Evolutionary conservation across 2,888 invertebrate genomes (phyloP).

Genomic region (Mythimna lalbum): DNA sequence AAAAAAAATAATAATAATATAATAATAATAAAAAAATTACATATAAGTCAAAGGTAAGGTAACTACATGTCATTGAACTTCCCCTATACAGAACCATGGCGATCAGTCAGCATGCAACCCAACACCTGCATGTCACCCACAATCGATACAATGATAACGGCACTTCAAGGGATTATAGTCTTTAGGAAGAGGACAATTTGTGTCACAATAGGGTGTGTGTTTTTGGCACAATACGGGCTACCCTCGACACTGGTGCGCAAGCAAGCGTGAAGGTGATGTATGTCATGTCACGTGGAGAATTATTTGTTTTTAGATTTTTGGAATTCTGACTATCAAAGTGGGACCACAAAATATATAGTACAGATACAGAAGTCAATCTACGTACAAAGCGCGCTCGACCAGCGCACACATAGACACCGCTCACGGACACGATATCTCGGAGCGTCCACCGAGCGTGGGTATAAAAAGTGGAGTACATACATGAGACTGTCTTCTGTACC

Average conservation of each 20-base stretch:
- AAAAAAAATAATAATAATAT: too few relatives aligned
- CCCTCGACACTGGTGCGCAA: constrained; percentile 67
- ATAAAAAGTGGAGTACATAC: too few relatives aligned
- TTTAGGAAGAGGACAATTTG: neutral
- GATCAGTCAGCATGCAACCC: constrained; percentile 68
- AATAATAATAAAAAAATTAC: too few relatives aligned
- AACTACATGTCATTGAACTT: constrained; percentile 63
- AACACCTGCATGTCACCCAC: constrained; percentile 61
- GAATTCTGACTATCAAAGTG: neutral
- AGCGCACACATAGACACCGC: too few relatives aligned
- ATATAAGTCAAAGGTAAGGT: neutral
- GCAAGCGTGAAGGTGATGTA: constrained; percentile 69
- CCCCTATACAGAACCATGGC: constrained; percentile 43
- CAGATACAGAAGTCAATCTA: too few relatives aligned
- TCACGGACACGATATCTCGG: too few relatives aligned
- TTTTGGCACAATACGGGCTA: constrained; percentile 49
- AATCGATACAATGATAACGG: constrained; percentile 73
- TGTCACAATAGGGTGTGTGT: constrained; percentile 26
- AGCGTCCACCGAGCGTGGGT: too few relatives aligned
- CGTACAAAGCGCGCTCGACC: too few relatives aligned
- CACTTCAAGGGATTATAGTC: constrained; percentile 47
- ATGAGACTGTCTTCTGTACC: too few relatives aligned
- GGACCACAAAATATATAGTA: too few relatives aligned
- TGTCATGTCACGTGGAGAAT: constrained; percentile 19
- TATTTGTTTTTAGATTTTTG: constrained; percentile 22